Evolutionary conservation across 2,888 invertebrate species (phyloP).

Genomic region (Pardosa pseudoannulata): DNA sequence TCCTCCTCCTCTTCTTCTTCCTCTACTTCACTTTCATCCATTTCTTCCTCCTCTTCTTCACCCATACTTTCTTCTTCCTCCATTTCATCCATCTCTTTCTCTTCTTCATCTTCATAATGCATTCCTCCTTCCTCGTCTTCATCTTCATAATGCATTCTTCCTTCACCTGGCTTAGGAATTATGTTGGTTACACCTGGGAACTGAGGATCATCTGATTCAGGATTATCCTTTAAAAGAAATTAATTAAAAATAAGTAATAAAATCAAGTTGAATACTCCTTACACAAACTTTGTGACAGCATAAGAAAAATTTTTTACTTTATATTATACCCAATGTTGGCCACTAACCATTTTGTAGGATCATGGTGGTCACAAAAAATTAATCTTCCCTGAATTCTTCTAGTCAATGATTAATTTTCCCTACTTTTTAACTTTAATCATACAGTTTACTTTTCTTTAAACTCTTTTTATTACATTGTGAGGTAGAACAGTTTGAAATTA

Average conservation of each 20-base stretch:
- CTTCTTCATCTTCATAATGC: slow-evolving; percentile 26
- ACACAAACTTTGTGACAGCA: no score
- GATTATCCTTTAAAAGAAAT: slow-evolving; percentile 32
- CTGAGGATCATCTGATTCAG: slow-evolving; percentile 35
- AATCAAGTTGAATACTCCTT: not conserved
- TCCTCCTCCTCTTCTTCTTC: slow-evolving; percentile 33
- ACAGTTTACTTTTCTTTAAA: no score
- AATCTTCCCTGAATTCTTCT: no score
- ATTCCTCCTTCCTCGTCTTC: slow-evolving; percentile 44
- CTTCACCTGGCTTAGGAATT: not conserved
- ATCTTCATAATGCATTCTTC: slow-evolving; percentile 11
- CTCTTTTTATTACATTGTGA: no score
- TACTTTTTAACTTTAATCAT: no score
- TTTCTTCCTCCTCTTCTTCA: slow-evolving; percentile 27
- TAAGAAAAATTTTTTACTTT: no score
- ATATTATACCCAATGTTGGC: no score
- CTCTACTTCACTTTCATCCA: not conserved
- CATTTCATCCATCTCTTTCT: not conserved
- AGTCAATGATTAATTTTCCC: no score
- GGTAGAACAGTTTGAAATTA: no score
- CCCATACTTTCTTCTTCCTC: slow-evolving; percentile 14
- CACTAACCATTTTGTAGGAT: no score
- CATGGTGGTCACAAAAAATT: no score
- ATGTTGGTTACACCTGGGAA: slow-evolving; percentile 57
- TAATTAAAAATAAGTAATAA: not conserved